phyloP scores from a whole-genome alignment of 2,888 invertebrate genomes.

The Clistopyga incitator region DNA sequence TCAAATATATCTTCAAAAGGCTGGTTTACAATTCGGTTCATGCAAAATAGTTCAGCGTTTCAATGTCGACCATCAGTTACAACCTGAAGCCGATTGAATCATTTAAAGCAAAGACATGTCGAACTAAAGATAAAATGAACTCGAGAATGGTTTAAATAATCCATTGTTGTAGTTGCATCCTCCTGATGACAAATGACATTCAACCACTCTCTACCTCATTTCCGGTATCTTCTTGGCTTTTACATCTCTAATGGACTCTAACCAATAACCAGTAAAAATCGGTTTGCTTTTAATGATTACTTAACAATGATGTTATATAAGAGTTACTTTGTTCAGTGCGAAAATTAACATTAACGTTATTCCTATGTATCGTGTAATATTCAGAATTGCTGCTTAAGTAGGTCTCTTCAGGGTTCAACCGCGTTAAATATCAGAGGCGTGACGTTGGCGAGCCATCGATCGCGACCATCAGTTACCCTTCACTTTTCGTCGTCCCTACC shows the following conservation, averaged over 20 bases:
- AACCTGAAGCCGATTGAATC: background rate
- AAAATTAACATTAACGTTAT: too few species aligned
- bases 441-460: background rate
- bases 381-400: too few species aligned
- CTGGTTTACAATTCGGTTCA: background rate
- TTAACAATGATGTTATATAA: too few species aligned
- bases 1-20: background rate
- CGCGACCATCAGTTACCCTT: background rate
- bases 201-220: background rate
- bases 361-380: too few species aligned
- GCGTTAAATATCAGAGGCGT: conserved; percentile 11
- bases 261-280: too few species aligned
- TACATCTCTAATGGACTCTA: conserved; percentile 22
- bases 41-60: too few species aligned
- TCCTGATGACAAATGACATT: conserved; percentile 34
- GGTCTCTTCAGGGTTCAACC: conserved; percentile 7
- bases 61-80: background rate
- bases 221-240: background rate
- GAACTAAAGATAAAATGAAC: background rate
- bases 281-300: too few species aligned
- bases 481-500: conserved; percentile 2
- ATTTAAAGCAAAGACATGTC: background rate
- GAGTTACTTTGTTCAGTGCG: too few species aligned
- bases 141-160: background rate
- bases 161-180: conserved; percentile 18